Base-by-base conservation (phyloP, 1,140 invertebrate genomes). In the Paramacrobiotus metropolitanus region DNA sequence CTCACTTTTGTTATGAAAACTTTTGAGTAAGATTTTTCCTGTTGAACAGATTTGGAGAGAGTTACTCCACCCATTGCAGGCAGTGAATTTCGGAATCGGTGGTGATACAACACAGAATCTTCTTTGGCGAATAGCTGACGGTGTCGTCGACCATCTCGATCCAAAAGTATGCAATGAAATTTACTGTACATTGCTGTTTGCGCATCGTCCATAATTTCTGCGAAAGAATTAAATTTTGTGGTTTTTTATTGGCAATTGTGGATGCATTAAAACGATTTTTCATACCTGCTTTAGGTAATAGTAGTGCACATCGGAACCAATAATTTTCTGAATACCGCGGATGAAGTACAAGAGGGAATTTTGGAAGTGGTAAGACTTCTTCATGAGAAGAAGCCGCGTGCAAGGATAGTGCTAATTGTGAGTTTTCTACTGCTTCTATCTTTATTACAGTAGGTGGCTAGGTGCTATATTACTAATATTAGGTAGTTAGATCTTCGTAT, bases 71-170 rank as follows among this genome's bases (percentile, higher is more conserved):
- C 85, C 85, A 24, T 76, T 89, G 67, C 87, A 90, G 73, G 84
- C 82, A 69, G 77, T 90, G 63, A 90, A 90, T 73, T 90, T 91
- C 75, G 86, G 87, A 65, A 87, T 92, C 68, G 82, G 85, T 63
- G 83, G 81, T 62, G 87, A 93, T 74, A 78, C 82, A 73, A 86
- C 84, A 29, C 82, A 91, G 72, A 80, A 92, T 78, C 80, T 90
- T 20, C 73, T 92, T 21, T 93, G 88, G 87, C 77, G 88, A 68
- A 79, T 91, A 30, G 74, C 80, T 68, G 86, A 90, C 77, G 87
- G 87, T 62, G 87, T 86, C 74, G 73, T 93, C 66, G 86, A 91
- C 69, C 79, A 82, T 74, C 80, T 89, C 61, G 80, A 83, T 71
- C 86, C 87, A 21, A 91, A 89, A 77, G 85, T 87, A 20, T 65